These are phyloP conservation scores for Chrysolina haemoptera DNA, from an alignment of 2,888 invertebrate genomes.

Conservation along the genomic window DNA sequence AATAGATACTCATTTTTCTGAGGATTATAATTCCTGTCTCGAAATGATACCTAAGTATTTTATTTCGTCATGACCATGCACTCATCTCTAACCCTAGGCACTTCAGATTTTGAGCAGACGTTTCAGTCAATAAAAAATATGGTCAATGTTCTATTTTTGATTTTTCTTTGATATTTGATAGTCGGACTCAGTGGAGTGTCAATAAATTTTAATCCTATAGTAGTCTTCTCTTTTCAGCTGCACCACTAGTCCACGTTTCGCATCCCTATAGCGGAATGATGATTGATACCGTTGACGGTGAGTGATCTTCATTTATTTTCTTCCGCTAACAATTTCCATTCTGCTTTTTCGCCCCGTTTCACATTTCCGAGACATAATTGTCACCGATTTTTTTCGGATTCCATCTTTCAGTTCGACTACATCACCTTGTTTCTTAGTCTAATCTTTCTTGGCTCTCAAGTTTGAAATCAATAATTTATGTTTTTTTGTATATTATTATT, in stretches of 20 bases:
- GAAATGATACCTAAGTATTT: too few species aligned
- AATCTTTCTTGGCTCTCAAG: too few species aligned
- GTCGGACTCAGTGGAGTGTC: constrained; percentile 7
- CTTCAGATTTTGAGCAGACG: not conserved
- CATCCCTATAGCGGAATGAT: constrained; percentile 22
- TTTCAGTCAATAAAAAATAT: not conserved
- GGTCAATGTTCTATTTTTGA: constrained; percentile 3
- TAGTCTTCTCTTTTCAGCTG: constrained; percentile 24
- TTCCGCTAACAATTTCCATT: constrained; percentile 8
- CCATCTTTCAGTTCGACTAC: not conserved
- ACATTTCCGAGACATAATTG: not conserved
- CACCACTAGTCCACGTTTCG: constrained; percentile 21
- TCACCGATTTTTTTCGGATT: not conserved
- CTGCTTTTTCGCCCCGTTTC: not conserved
- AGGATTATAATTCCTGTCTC: too few species aligned
- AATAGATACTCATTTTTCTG: too few species aligned
- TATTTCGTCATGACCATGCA: too few species aligned
- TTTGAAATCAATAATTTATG: not conserved
- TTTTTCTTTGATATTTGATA: not conserved
- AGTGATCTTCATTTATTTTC: constrained; percentile 23
- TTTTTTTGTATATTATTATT: too few species aligned
- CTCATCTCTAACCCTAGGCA: not conserved
- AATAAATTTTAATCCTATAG: constrained; percentile 23
- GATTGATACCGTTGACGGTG: constrained; percentile 19
- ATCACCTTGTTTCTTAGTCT: not conserved